Conservation (phyloP, 2,888 invertebrate species). For the Dryobota labecula region DNA sequence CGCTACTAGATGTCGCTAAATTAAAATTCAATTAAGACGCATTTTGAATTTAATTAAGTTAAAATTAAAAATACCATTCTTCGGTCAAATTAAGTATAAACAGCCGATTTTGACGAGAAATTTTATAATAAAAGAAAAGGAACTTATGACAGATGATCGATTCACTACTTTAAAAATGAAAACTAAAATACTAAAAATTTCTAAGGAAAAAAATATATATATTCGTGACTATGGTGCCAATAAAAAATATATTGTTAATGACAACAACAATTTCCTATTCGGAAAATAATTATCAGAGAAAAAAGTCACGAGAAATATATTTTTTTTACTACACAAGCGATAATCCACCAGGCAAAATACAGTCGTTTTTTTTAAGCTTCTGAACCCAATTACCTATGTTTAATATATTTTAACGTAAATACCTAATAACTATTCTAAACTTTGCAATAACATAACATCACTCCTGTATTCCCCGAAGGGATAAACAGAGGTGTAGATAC, state of each 20-base stretch:
- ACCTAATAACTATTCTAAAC: neutral
- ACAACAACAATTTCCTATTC: neutral
- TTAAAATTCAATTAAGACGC: neutral
- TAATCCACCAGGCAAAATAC: slow-evolving; percentile 42
- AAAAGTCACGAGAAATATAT: slow-evolving; percentile 19
- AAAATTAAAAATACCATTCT: slow-evolving; percentile 27
- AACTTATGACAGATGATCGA: slow-evolving; percentile 41
- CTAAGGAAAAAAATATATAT: slow-evolving; percentile 28
- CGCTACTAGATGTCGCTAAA: slow-evolving; percentile 44
- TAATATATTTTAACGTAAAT: slow-evolving; percentile 18
- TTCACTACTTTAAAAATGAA: slow-evolving; percentile 24
- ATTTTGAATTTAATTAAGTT: neutral
- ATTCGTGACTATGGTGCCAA: neutral
- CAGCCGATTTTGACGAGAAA: slow-evolving; percentile 64
- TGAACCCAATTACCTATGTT: slow-evolving; percentile 16
- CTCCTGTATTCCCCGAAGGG: too few species aligned
- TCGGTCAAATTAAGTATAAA: slow-evolving; percentile 44
- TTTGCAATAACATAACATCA: neutral
- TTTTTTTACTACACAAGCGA: slow-evolving; percentile 37
- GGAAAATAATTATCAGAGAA: neutral
- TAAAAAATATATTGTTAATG: slow-evolving; percentile 5
- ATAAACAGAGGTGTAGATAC: too few species aligned
- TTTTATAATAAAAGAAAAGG: slow-evolving; percentile 14
- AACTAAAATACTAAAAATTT: slow-evolving; percentile 30
- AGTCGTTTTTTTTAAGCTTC: slow-evolving; percentile 44